Evolutionary conservation across 2,113 vertebrate species (phyloP).

Genomic region (Cynoglossus semilaevis): DNA sequence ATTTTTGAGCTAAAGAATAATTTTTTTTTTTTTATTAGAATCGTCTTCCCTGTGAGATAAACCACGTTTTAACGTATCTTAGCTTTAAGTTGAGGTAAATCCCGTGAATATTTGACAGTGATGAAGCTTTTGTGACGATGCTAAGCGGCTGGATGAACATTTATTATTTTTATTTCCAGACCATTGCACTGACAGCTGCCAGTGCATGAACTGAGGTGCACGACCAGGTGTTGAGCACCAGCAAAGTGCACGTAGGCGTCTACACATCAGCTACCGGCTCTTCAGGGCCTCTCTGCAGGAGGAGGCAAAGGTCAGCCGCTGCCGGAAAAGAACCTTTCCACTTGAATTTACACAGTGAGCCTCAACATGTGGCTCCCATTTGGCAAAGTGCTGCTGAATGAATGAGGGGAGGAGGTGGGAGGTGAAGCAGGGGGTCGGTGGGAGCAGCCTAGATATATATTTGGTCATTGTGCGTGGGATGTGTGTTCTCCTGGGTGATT

Average conservation of each 20-base stretch:
- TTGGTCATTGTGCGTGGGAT: constrained; percentile 15
- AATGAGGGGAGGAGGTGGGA: constrained; percentile 32
- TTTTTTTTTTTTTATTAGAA: too few species aligned
- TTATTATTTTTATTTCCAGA: not conserved
- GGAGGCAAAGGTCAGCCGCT: constrained; percentile 50
- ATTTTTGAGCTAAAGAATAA: too few species aligned
- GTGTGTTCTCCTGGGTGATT: constrained; percentile 13
- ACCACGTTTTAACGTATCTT: too few species aligned
- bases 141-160: not conserved
- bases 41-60: too few species aligned
- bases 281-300: constrained; percentile 36
- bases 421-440: not conserved
- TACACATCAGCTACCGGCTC: constrained; percentile 35
- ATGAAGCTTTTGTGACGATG: not conserved
- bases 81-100: too few species aligned
- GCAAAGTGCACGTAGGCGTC: constrained; percentile 29
- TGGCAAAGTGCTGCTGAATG: constrained; percentile 57
- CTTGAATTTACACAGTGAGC: constrained; percentile 62
- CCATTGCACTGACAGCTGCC: not conserved
- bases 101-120: not conserved
- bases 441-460: not conserved
- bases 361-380: constrained; percentile 74
- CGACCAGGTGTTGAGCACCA: constrained; percentile 53
- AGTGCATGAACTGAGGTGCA: constrained; percentile 14
- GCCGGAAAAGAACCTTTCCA: constrained; percentile 62